Conservation (phyloP, 1,140 invertebrate genomes). For the Cardiocondyla obscurior region DNA sequence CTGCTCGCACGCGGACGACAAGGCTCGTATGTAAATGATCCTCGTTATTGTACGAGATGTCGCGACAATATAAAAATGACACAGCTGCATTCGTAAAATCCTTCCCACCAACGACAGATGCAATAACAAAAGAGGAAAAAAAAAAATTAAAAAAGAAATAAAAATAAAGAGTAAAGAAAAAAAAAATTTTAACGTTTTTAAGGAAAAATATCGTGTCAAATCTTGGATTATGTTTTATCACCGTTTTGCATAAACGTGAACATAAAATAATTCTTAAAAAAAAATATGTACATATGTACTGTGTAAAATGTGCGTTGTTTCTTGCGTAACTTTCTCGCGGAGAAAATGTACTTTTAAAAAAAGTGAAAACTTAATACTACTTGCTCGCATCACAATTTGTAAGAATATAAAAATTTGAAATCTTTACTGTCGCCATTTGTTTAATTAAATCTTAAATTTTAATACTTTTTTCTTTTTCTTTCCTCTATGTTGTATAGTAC, state of each 20-base stretch:
- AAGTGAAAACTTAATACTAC: neutral
- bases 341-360: neutral
- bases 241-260: constrained; percentile 13
- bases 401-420: neutral
- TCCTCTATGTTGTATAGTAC: neutral
- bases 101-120: neutral
- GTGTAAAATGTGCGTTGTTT: neutral
- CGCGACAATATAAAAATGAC: constrained; percentile 48
- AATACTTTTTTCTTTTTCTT: too few species aligned
- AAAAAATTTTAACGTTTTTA: too few species aligned
- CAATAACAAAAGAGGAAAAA: neutral
- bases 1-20: neutral
- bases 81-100: constrained; percentile 27
- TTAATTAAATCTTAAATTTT: neutral
- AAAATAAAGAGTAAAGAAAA: too few species aligned
- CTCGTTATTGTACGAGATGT: constrained; percentile 45
- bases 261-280: neutral
- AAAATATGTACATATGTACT: too few species aligned
- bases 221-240: constrained; percentile 30
- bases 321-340: neutral
- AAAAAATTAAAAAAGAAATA: neutral
- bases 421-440: neutral
- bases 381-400: neutral
- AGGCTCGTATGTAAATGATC: constrained; percentile 36
- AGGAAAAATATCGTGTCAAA: neutral